Percentiles rank a stretch among this genome's conserved stretches.
phyloP scores from a whole-genome alignment of 2,888 invertebrate species.

The Boloria euphrosyne region DNA sequence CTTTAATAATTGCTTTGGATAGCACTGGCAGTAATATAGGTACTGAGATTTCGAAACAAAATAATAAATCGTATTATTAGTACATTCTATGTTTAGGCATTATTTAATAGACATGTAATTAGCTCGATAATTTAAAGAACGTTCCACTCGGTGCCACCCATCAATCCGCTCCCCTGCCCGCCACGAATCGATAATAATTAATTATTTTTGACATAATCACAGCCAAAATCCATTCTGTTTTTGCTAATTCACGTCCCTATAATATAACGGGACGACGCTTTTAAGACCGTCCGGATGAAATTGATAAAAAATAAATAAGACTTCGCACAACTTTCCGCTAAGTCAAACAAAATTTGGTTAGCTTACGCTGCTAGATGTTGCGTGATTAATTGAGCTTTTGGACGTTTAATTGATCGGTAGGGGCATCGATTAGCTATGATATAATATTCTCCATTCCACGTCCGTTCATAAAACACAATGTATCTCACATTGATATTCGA shows the following conservation, averaged over 20 bases:
- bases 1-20: not conserved
- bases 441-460: constrained; percentile 8
- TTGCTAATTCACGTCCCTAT: constrained; percentile 86
- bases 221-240: constrained; percentile 85
- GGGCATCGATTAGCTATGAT: constrained; percentile 32
- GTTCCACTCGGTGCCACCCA: constrained; percentile 62
- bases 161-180: constrained; percentile 74
- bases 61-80: not conserved
- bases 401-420: constrained; percentile 41
- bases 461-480: constrained; percentile 41
- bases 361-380: constrained; percentile 57
- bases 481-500: constrained; percentile 56
- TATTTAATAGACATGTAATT: constrained; percentile 68
- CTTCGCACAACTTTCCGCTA: constrained; percentile 66
- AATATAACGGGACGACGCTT: constrained; percentile 80
- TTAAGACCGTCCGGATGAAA: constrained; percentile 73
- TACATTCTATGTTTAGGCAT: constrained; percentile 34
- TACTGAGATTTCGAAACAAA: not conserved
- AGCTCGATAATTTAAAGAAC: constrained; percentile 77
- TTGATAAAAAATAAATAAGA: constrained; percentile 82
- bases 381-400: constrained; percentile 67
- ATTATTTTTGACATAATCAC: constrained; percentile 89
- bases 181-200: constrained; percentile 85
- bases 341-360: constrained; percentile 73
- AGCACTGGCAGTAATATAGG: not conserved